Conservation (phyloP, 2,888 invertebrate species). For the Eupelmus urozonus region DNA sequence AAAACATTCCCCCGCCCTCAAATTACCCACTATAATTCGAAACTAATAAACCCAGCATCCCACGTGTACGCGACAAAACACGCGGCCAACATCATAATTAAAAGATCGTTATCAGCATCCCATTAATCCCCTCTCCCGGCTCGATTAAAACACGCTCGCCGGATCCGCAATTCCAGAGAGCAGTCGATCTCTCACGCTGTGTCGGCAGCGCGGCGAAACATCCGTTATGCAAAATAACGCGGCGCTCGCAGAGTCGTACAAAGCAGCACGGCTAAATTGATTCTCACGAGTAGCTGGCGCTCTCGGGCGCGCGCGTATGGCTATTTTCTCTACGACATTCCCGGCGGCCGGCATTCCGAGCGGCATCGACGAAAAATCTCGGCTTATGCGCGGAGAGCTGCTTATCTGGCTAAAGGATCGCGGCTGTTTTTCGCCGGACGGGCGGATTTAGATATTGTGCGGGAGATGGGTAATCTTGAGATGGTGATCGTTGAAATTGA, state of each 20-base stretch:
- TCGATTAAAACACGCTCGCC: neutral
- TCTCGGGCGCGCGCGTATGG: neutral
- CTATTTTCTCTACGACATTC: slow-evolving; percentile 33
- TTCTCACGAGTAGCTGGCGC: slow-evolving; percentile 41
- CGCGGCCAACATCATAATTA: neutral
- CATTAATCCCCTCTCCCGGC: neutral
- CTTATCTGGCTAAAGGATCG: slow-evolving; percentile 8
- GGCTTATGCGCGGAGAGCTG: neutral
- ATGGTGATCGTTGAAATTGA: slow-evolving; percentile 15
- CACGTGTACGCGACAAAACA: neutral
- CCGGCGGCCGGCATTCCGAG: slow-evolving; percentile 14
- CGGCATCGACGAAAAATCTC: slow-evolving; percentile 31
- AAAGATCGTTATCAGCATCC: neutral
- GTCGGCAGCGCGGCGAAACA: neutral
- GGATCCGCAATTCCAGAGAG: slow-evolving; percentile 29
- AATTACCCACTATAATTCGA: too few species aligned
- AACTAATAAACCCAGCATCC: too few species aligned
- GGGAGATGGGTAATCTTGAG: too few species aligned
- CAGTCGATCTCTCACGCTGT: slow-evolving; percentile 9
- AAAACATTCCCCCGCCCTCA: too few species aligned
- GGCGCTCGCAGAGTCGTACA: slow-evolving; percentile 36
- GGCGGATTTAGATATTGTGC: too few species aligned
- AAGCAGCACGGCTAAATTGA: slow-evolving; percentile 50
- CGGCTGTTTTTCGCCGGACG: slow-evolving; percentile 33
- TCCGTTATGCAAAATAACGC: slow-evolving; percentile 52